Conservation (phyloP, 2,888 invertebrate genomes). For the Proisotoma minuta region DNA sequence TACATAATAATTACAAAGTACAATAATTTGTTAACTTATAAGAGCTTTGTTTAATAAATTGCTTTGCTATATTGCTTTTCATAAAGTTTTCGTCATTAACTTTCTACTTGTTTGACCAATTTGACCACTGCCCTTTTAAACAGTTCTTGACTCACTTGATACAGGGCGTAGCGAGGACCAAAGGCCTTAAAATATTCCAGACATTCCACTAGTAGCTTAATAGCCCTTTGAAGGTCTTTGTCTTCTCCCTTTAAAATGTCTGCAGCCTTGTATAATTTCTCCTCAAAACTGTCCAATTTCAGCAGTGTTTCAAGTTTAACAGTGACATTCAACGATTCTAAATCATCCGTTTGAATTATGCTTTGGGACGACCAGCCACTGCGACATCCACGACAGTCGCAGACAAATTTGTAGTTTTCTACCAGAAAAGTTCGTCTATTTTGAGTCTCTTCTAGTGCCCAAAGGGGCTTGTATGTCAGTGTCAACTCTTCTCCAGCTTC, state of each 20-base stretch:
- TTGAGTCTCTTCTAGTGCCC: constrained; percentile 18
- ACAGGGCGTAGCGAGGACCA: constrained; percentile 24
- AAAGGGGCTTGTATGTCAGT: constrained; percentile 43
- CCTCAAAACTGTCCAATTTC: constrained; percentile 12
- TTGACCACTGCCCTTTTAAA: constrained; percentile 31
- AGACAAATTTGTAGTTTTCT: constrained; percentile 39
- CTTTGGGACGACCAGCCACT: constrained; percentile 21
- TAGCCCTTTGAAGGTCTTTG: constrained; percentile 12
- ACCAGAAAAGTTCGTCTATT: constrained; percentile 28
- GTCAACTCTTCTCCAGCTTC: constrained; percentile 36
- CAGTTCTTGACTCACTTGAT: constrained; percentile 32
- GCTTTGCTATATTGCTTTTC: too few species aligned
- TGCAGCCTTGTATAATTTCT: constrained; percentile 24
- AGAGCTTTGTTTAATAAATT: too few species aligned
- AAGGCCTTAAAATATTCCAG: constrained; percentile 21
- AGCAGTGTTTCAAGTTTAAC: background rate
- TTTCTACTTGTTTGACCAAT: background rate
- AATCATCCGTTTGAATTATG: background rate
- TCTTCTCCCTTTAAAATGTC: constrained; percentile 21
- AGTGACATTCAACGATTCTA: constrained; percentile 1
- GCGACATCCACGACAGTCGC: constrained; percentile 37
- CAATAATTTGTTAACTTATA: too few species aligned
- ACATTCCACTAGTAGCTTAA: constrained; percentile 15
- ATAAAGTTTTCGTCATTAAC: too few species aligned
- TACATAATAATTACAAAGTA: too few species aligned